Conservation (phyloP, 2,888 invertebrate genomes). For the Lordiphosa andalusiaca region DNA sequence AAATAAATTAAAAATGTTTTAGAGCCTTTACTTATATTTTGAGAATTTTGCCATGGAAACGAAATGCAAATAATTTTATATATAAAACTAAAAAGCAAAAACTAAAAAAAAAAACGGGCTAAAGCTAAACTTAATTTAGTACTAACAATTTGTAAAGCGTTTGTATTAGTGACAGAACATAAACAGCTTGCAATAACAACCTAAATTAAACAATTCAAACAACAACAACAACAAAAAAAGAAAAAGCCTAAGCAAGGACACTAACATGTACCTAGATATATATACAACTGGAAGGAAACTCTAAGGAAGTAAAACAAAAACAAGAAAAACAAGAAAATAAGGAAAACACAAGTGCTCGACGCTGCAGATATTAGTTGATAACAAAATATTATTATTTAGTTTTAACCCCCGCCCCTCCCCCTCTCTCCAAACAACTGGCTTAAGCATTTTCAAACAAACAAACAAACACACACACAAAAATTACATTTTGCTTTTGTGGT, state of each 20-base stretch:
- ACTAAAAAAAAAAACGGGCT: constrained; percentile 27
- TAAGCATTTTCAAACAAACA: not conserved
- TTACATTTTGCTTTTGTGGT: no score
- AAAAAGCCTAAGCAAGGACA: constrained; percentile 72
- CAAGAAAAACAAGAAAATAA: no score
- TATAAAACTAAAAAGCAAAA: constrained; percentile 27
- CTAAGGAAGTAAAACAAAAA: not conserved
- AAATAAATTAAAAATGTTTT: constrained; percentile 61
- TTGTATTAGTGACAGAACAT: constrained; percentile 50
- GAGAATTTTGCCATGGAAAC: constrained; percentile 66
- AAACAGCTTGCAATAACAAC: constrained; percentile 27
- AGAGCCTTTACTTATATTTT: constrained; percentile 79
- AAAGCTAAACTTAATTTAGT: constrained; percentile 55
- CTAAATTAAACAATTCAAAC: constrained; percentile 26
- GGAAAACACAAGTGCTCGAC: constrained; percentile 55
- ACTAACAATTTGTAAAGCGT: constrained; percentile 58
- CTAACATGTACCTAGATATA: constrained; percentile 76
- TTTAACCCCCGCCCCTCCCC: no score
- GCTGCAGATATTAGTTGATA: constrained; percentile 63
- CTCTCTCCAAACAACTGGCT: no score
- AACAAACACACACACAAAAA: no score
- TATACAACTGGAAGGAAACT: constrained; percentile 50
- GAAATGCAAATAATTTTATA: constrained; percentile 68
- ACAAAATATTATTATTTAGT: constrained; percentile 8
- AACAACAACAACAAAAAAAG: constrained; percentile 26